phyloP scores from a whole-genome alignment of 1,140 invertebrate genomes.

The Drosophila nannoptera region DNA sequence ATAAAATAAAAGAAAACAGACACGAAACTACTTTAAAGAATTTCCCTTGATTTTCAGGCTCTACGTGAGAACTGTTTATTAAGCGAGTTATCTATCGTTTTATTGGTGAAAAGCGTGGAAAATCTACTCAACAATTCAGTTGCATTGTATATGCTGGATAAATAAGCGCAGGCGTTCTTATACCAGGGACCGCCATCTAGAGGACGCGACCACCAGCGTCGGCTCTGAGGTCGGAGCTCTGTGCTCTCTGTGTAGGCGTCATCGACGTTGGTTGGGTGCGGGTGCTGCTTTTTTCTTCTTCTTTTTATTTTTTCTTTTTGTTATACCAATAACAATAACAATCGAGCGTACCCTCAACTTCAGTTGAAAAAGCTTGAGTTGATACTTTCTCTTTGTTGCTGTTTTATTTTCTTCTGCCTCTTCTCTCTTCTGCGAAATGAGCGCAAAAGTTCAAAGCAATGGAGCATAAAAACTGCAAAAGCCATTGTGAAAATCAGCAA shows the following conservation, averaged over 20 bases:
- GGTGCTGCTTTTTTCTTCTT: conserved; percentile 2
- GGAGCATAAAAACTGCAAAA: conserved; percentile 64
- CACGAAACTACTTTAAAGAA: conserved; percentile 2
- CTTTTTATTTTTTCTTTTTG: conserved; percentile 16
- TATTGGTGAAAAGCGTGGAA: conserved; percentile 65
- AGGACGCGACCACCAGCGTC: conserved; percentile 33
- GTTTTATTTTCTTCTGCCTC: conserved; percentile 17
- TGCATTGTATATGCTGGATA: conserved; percentile 12
- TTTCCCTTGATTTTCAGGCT: not conserved
- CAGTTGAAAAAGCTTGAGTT: conserved; percentile 35
- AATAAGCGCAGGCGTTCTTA: conserved; percentile 38
- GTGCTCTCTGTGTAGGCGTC: conserved; percentile 30
- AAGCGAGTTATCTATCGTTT: conserved; percentile 62
- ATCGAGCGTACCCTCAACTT: conserved; percentile 36
- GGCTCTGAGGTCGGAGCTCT: not conserved
- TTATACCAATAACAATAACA: conserved; percentile 40
- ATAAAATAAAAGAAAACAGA: not conserved
- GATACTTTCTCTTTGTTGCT: conserved; percentile 72
- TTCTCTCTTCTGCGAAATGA: conserved; percentile 39
- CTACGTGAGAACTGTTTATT: conserved; percentile 67
- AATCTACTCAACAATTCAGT: conserved; percentile 28
- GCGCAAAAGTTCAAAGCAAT: conserved; percentile 76
- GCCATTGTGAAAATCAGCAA: conserved; percentile 59
- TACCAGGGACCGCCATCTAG: not conserved
- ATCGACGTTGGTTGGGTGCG: conserved; percentile 26